Conservation (phyloP, 2,113 vertebrate species). For the Syrmaticus mikado region DNA sequence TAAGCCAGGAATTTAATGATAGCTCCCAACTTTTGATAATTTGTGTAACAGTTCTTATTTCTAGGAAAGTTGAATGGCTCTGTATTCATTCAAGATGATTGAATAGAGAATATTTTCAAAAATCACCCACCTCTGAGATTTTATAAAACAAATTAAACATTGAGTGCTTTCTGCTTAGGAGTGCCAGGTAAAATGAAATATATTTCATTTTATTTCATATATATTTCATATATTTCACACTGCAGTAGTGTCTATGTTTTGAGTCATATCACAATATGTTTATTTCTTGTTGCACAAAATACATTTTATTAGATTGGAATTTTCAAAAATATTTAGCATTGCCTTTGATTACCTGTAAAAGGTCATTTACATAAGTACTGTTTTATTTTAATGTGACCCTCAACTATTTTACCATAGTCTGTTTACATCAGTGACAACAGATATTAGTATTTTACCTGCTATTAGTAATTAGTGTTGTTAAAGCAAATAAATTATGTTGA, state of each 20-base stretch:
- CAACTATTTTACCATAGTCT: background rate
- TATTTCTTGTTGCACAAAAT: background rate
- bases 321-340: background rate
- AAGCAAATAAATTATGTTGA: background rate
- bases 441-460: background rate
- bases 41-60: background rate
- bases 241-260: background rate
- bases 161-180: background rate
- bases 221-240: background rate
- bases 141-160: background rate
- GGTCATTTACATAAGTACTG: background rate
- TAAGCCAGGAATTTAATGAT: background rate
- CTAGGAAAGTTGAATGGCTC: background rate
- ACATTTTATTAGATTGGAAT: background rate
- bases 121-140: background rate
- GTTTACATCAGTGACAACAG: background rate
- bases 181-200: background rate
- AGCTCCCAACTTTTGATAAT: background rate
- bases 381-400: background rate
- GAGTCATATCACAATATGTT: background rate
- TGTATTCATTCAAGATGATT: background rate
- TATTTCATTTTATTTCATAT: too few species aligned
- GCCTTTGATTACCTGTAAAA: background rate
- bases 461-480: background rate
- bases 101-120: background rate